These are phyloP conservation scores for Balearica regulorum DNA, from an alignment of 2,797 vertebrate genomes.

Conservation along the genomic window DNA sequence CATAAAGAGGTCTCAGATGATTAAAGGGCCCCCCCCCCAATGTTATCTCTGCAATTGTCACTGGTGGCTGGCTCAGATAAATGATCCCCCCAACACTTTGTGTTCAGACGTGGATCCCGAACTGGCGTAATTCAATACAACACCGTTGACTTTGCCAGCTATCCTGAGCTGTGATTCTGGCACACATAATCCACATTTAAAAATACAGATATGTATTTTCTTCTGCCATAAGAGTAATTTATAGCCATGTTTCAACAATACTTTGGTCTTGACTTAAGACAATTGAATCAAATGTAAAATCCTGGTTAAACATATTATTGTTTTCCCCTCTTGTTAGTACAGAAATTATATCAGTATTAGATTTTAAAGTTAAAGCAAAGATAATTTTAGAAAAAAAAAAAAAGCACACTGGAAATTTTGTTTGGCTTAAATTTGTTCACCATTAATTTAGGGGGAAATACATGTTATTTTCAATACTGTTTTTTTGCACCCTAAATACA, in stretches of 20 bases:
- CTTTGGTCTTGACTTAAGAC: not conserved
- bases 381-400: not conserved
- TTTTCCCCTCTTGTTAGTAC: not conserved
- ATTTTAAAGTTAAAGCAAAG: not conserved
- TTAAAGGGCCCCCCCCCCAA: not conserved
- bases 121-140: not conserved
- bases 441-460: not conserved
- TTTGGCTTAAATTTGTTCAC: not conserved
- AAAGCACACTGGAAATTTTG: not conserved
- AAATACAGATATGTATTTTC: constrained; percentile 6
- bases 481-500: not conserved
- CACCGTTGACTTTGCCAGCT: not conserved
- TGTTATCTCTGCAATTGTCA: constrained; percentile 40
- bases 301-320: not conserved
- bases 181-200: not conserved
- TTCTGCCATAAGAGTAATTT: constrained; percentile 8
- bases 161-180: not conserved
- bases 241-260: not conserved
- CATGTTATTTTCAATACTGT: not conserved
- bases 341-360: not conserved
- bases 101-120: not conserved
- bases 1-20: not conserved
- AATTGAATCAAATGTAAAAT: not conserved
- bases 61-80: constrained; percentile 31
- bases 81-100: not conserved